Base-by-base conservation (phyloP, 2,888 invertebrate genomes). In the Hoplodrina ambigua region DNA sequence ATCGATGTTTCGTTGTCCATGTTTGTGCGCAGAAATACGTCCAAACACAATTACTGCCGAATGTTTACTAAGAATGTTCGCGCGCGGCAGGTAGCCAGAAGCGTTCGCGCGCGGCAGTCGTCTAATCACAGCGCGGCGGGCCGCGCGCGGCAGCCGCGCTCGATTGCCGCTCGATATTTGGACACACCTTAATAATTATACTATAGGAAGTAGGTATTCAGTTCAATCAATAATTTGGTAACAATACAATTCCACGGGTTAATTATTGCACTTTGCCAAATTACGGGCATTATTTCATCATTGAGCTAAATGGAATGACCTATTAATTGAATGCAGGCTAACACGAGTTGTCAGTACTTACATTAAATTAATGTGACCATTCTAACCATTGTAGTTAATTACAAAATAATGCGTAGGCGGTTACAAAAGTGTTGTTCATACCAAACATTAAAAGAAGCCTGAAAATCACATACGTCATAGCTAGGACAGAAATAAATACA, bases 401-500 rank as follows among this genome's bases (percentile, higher is more conserved):
- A 41, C 30, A 56, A 52, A n/a, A 11, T 8, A 17, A 19, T 41
- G 52, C 56, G 30, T 60, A 44, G 11, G 15, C 15, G n/a, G 11
- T 44, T 57, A 41, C 11, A 61, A 61, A 57, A 57, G 17, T 20
- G 11, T 57, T 50, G 44, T 49, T 44, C 49, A 41, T 67, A 7
- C 19, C 4, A 20, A 41, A 57, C 50, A 53, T 55, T 25, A 77
- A 67, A 76, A 58, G 49, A 68, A 52, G 33, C 59, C 63, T 63
- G 58, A 59, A 57, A 53, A 49, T 49, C 53, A 49, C 37, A 66
- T 50, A 67, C 55, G 66, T 78, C 82, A 78, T 67, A 57, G 44
- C 52, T 25, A 30, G 49, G 62, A 78, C 72, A 49, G 37, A 77
- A 78, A 81, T 72, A 81, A 72, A 78, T 78, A 67, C 58, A 64